A percentile compares a stretch with the other conserved stretches of the same genome.
phyloP scores from a whole-genome alignment of 2,888 invertebrate species.

The Nymphalis urticae region DNA sequence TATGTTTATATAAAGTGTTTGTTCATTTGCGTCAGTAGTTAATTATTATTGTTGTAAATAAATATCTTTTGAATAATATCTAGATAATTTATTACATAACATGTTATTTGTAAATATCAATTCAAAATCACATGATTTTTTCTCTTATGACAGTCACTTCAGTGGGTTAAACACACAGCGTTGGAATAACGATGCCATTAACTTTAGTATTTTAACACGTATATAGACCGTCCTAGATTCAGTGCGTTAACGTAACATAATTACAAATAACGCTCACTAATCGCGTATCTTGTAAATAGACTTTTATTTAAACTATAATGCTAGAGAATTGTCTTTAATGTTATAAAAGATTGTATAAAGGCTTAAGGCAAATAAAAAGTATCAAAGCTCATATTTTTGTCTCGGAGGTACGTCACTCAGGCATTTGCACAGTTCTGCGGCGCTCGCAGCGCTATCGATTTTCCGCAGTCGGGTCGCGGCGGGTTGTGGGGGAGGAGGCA shows the following conservation, averaged over 20 bases:
- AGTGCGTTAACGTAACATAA: background rate
- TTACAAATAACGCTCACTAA: no score
- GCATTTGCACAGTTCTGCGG: slow-evolving; percentile 46
- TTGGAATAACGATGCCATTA: no score
- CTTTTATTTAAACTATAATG: background rate
- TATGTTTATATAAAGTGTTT: no score
- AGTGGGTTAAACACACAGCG: no score
- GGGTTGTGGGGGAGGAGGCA: slow-evolving; percentile 45
- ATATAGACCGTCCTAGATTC: background rate
- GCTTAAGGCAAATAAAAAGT: slow-evolving; percentile 33
- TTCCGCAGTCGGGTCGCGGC: slow-evolving; percentile 62
- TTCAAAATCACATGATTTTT: no score
- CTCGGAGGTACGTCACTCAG: slow-evolving; percentile 45
- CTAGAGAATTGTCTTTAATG: slow-evolving; percentile 5
- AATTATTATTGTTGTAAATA: no score
- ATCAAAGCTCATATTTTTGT: slow-evolving; percentile 38
- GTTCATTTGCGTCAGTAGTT: no score
- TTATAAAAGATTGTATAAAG: slow-evolving; percentile 30
- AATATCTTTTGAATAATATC: no score
- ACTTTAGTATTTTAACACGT: background rate
- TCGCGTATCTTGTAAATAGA: no score
- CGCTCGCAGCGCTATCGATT: slow-evolving; percentile 72
- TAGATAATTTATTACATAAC: no score
- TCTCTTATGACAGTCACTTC: no score
- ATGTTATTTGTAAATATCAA: no score